These are phyloP conservation scores for Hormaphis cornu DNA, from an alignment of 1,140 invertebrate species.

Conservation along the genomic window DNA sequence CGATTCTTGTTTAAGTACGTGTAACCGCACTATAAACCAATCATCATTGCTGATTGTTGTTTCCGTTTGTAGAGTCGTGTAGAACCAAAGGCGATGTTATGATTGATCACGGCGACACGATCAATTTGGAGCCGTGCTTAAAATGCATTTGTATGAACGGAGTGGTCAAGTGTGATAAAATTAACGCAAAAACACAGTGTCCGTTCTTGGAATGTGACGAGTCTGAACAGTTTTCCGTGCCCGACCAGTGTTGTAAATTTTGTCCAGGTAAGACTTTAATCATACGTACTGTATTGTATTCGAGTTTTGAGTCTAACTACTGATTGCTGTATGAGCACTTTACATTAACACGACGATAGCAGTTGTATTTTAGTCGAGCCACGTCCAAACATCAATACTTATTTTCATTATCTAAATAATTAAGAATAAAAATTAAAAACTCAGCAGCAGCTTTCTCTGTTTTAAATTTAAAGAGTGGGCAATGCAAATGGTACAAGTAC, in stretches of 20 bases:
- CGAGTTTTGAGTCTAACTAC: no score
- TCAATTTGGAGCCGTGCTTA: constrained; percentile 60
- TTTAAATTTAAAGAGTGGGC: no score
- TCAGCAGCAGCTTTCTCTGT: no score
- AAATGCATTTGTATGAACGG: constrained; percentile 70
- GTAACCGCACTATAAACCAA: background rate
- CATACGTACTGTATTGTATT: no score
- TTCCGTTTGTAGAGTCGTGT: constrained; percentile 60
- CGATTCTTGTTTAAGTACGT: constrained; percentile 75
- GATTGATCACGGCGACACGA: constrained; percentile 69
- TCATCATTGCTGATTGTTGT: no score
- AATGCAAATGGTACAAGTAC: no score
- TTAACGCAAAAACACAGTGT: constrained; percentile 64
- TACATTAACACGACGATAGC: no score
- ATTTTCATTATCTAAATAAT: no score
- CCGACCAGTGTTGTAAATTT: constrained; percentile 81
- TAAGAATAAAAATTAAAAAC: no score
- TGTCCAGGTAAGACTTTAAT: constrained; percentile 62
- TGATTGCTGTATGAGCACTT: no score
- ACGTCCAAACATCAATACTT: no score
- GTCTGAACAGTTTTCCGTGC: constrained; percentile 65
- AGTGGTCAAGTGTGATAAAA: constrained; percentile 63
- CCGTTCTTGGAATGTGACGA: constrained; percentile 68
- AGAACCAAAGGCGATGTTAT: constrained; percentile 59
- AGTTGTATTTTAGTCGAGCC: no score